phyloP scores from a whole-genome alignment of 2,888 invertebrate genomes.

The Lithodes maja region DNA sequence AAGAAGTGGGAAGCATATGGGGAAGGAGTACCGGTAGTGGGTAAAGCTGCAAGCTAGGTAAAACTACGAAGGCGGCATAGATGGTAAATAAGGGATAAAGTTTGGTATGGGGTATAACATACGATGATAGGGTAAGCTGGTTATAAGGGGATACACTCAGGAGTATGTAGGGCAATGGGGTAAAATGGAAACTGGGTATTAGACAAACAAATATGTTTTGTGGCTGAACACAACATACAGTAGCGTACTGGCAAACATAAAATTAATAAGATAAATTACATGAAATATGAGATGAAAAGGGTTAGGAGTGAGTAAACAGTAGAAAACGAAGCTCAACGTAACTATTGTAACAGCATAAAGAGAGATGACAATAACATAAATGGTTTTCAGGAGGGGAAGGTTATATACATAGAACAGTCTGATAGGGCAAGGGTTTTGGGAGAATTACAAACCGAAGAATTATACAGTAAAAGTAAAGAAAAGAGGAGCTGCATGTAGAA shows the following conservation, averaged over 20 bases:
- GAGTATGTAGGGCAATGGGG: neutral
- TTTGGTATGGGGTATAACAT: neutral
- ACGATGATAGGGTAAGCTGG: neutral
- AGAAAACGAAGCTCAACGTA: no score
- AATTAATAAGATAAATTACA: no score
- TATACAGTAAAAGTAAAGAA: neutral
- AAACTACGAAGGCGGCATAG: neutral
- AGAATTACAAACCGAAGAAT: neutral
- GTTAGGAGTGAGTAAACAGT: no score
- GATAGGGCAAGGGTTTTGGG: neutral
- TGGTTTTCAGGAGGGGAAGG: neutral
- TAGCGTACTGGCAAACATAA: no score
- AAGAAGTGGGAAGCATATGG: neutral
- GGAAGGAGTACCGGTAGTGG: neutral
- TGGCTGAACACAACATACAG: no score
- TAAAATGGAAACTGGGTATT: neutral
- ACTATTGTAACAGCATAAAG: no score
- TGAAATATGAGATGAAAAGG: no score
- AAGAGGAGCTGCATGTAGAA: neutral
- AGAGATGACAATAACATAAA: no score
- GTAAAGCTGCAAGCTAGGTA: neutral
- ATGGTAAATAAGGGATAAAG: neutral
- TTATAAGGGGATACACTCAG: neutral
- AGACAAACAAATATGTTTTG: no score
- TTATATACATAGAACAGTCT: neutral